Percentiles rank a stretch among this genome's conserved stretches.
These are phyloP conservation scores for Condylura cristata DNA, from an alignment of 2,113 vertebrate genomes.

Conservation along the genomic window DNA sequence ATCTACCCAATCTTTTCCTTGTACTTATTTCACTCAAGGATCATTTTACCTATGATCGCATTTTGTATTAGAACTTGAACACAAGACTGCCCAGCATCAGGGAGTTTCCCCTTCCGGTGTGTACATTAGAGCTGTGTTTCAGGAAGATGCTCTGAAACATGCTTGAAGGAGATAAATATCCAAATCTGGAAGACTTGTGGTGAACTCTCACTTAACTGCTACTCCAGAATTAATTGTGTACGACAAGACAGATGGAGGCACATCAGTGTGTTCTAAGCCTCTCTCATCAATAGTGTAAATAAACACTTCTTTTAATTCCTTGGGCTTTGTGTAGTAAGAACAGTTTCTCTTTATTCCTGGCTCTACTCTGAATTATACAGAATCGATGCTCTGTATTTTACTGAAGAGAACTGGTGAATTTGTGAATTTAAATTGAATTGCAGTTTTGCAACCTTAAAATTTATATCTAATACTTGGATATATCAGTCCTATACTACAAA, in stretches of 20 bases:
- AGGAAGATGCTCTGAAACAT: neutral
- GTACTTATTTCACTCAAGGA: neutral
- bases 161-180: neutral
- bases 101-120: neutral
- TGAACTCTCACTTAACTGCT: neutral
- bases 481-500: neutral
- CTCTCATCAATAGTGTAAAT: neutral
- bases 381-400: neutral
- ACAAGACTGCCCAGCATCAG: neutral
- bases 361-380: neutral
- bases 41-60: neutral
- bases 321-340: neutral
- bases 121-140: neutral
- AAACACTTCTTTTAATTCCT: neutral
- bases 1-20: neutral
- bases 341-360: neutral
- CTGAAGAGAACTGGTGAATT: neutral
- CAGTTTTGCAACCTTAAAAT: neutral
- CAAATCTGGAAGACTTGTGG: neutral
- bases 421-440: neutral
- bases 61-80: neutral
- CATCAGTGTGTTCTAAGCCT: rapidly evolving
- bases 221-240: neutral
- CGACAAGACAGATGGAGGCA: neutral
- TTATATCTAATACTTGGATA: neutral